Percentiles rank a stretch among this genome's conserved stretches.
These are phyloP conservation scores for Bilobella aurantiaca DNA, from an alignment of 1,140 invertebrate species.

Conservation along the genomic window DNA sequence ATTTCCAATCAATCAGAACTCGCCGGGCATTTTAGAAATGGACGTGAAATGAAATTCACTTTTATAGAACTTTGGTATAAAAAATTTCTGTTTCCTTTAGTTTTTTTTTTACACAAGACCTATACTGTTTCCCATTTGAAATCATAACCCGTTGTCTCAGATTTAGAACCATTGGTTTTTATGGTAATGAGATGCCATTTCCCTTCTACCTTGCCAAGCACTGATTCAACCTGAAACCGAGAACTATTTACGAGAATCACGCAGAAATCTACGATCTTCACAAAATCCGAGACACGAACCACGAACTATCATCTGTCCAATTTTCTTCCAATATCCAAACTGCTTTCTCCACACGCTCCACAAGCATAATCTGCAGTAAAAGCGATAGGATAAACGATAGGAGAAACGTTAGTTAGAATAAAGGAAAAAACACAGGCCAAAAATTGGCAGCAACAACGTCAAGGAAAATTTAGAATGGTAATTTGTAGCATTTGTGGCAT, in stretches of 20 bases:
- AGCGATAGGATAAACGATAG: no score
- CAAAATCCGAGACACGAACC: background rate
- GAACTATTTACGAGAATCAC: background rate
- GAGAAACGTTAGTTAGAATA: no score
- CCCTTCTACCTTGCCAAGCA: background rate
- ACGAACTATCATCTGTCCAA: slow-evolving; percentile 1
- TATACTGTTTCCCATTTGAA: background rate
- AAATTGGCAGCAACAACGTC: no score
- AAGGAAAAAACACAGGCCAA: no score
- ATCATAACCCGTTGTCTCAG: slow-evolving; percentile 1
- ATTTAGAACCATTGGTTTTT: slow-evolving; percentile 7
- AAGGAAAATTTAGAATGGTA: no score
- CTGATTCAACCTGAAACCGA: background rate
- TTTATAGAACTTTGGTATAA: background rate
- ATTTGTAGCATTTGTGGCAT: no score
- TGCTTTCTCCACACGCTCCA: background rate
- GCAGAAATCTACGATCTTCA: background rate
- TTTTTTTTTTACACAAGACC: background rate
- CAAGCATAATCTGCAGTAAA: no score
- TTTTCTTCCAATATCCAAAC: background rate
- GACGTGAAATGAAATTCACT: no score
- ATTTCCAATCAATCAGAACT: no score
- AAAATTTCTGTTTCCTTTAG: background rate
- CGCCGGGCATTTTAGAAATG: no score
- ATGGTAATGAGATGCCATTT: slow-evolving; percentile 7